Conservation (phyloP, 2,113 vertebrate genomes). For the Mus pahari region DNA sequence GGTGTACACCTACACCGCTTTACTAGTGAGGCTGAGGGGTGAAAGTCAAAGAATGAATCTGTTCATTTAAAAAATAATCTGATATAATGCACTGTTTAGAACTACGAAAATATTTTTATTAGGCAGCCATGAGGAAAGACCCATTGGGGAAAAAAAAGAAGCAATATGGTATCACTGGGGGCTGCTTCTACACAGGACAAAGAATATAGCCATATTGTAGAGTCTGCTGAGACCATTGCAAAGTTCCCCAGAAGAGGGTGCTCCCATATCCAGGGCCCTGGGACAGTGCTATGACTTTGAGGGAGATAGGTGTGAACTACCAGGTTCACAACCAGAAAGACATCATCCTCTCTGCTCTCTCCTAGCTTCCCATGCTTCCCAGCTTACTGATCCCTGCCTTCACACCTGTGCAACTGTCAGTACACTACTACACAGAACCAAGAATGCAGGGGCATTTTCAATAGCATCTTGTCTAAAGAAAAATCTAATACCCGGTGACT, state of each 20-base stretch:
- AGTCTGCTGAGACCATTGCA: neutral
- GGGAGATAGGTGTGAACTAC: too few relatives aligned
- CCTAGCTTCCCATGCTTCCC: too few relatives aligned
- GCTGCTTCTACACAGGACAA: neutral
- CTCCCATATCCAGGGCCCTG: neutral
- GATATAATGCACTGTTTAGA: neutral
- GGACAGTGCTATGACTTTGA: too few relatives aligned
- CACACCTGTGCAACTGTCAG: too few relatives aligned
- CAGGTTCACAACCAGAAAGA: too few relatives aligned
- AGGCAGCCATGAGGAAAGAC: neutral
- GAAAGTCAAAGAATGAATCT: constrained; percentile 6
- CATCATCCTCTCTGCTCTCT: too few relatives aligned
- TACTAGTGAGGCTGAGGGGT: neutral
- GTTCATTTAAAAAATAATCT: neutral
- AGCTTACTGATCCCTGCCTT: too few relatives aligned
- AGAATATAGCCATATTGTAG: neutral
- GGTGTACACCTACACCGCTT: neutral
- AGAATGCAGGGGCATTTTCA: too few relatives aligned
- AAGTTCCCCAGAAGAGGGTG: neutral
- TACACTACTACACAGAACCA: too few relatives aligned
- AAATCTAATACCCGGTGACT: too few relatives aligned
- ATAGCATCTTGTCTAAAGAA: too few relatives aligned
- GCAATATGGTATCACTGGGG: neutral
- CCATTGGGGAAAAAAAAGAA: neutral
- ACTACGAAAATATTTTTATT: neutral